Conservation (phyloP, 2,113 vertebrate genomes). For the Macroglossus sobrinus region DNA sequence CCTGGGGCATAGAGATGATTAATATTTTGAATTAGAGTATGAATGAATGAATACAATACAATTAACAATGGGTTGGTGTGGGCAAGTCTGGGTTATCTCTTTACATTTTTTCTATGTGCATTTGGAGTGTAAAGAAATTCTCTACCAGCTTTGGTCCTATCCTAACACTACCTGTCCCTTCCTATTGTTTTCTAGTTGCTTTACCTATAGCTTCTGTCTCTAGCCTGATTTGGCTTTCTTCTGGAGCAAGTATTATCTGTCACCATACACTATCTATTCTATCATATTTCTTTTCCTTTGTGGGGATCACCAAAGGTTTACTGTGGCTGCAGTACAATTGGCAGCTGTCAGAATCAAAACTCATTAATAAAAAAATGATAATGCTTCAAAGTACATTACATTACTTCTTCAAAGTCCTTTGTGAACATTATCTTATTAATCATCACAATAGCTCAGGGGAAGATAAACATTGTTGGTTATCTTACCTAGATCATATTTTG, state of each 20-base stretch:
- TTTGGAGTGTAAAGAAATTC: neutral
- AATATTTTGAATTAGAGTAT: neutral
- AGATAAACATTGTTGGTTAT: conserved; percentile 76
- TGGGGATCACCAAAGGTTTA: neutral
- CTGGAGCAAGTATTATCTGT: neutral
- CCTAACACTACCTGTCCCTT: neutral
- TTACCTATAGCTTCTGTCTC: neutral
- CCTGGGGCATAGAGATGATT: neutral
- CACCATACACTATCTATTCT: neutral
- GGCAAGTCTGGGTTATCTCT: neutral
- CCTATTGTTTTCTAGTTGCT: neutral
- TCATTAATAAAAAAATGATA: conserved; percentile 69
- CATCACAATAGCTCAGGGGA: conserved; percentile 74
- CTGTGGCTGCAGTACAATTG: conserved; percentile 43
- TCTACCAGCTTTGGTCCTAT: neutral
- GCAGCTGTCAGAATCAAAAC: conserved; percentile 68
- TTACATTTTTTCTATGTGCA: neutral
- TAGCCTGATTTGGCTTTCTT: neutral
- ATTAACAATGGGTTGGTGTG: neutral
- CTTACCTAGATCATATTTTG: conserved; percentile 73
- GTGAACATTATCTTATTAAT: conserved; percentile 75
- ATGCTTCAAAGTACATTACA: conserved; percentile 71
- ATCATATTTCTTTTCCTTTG: conserved; percentile 24
- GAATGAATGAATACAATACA: neutral
- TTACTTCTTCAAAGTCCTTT: conserved; percentile 70